Percentiles rank a stretch among this genome's conserved stretches.
Conservation (phyloP, 1,140 invertebrate genomes). For the Drosophila eugracilis region DNA sequence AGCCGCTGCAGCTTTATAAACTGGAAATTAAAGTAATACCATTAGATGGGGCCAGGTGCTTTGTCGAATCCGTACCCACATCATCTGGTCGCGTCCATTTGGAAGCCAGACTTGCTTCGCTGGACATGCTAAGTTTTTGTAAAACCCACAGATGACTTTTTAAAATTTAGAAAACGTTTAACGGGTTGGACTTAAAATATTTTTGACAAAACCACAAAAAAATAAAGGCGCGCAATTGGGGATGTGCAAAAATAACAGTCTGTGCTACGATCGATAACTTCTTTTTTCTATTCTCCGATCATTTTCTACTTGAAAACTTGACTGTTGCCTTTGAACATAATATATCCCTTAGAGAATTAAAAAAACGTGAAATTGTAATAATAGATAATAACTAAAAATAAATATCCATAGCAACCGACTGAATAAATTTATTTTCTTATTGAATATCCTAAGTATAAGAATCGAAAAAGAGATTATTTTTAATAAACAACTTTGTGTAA, state of each 20-base stretch:
- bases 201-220: conserved; percentile 1
- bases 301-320: no score
- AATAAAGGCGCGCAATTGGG: conserved; percentile 3
- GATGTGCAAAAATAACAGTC: conserved; percentile 2
- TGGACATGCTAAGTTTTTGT: conserved; percentile 43
- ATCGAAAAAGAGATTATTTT: no score
- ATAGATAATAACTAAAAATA: no score
- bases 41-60: background rate
- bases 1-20: conserved; percentile 88
- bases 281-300: background rate
- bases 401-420: no score
- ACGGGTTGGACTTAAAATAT: background rate
- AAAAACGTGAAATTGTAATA: no score
- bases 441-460: no score
- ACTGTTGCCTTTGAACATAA: no score
- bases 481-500: no score
- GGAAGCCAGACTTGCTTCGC: conserved; percentile 41
- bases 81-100: conserved; percentile 81
- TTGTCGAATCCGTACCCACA: conserved; percentile 31
- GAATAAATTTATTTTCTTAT: no score
- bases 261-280: background rate
- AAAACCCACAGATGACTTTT: background rate
- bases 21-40: conserved; percentile 65
- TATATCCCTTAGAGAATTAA: no score
- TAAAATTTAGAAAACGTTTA: no score